A percentile compares a stretch with the other conserved stretches of the same genome.
Conservation (phyloP, 2,888 invertebrate genomes). For the Lordiphosa andalusiaca region DNA sequence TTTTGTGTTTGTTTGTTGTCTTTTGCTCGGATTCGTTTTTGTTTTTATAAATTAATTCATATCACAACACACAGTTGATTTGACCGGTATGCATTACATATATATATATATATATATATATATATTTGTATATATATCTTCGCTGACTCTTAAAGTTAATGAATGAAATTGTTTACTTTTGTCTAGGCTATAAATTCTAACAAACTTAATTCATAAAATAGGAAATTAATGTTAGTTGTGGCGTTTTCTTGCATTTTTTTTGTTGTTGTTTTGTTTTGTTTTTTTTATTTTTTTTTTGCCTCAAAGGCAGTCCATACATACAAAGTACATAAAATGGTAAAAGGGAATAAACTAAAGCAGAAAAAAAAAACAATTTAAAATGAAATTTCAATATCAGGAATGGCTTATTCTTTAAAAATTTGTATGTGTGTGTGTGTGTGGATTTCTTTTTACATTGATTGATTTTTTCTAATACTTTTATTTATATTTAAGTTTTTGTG, state of each 20-base stretch:
- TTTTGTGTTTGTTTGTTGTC: slow-evolving; percentile 8
- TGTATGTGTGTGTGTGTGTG: slow-evolving; percentile 21
- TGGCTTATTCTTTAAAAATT: slow-evolving; percentile 53
- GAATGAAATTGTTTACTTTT: slow-evolving; percentile 51
- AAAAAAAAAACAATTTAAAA: slow-evolving; percentile 4
- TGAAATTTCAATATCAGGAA: slow-evolving; percentile 52
- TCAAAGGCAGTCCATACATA: slow-evolving; percentile 45
- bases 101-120: slow-evolving; percentile 28
- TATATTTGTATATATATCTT: slow-evolving; percentile 28
- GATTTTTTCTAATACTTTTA: slow-evolving; percentile 57
- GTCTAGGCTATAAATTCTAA: slow-evolving; percentile 65
- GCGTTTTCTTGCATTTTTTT: slow-evolving; percentile 58
- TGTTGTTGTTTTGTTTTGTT: slow-evolving; percentile 3
- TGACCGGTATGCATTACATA: slow-evolving; percentile 48
- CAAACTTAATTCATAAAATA: slow-evolving; percentile 61
- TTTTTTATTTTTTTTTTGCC: slow-evolving; percentile 34
- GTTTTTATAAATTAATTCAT: slow-evolving; percentile 69
- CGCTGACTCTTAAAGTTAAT: slow-evolving; percentile 23
- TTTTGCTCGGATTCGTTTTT: slow-evolving; percentile 23
- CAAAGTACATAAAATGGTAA: slow-evolving; percentile 7
- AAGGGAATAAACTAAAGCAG: slow-evolving; percentile 5
- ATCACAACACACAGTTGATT: slow-evolving; percentile 75
- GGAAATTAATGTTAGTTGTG: slow-evolving; percentile 70
- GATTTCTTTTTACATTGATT: slow-evolving; percentile 29
- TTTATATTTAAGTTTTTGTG: slow-evolving; percentile 26